Evolutionary conservation across 2,888 invertebrate species (phyloP), one percentile per base, ranked within the genome.

Genomic region (Hydriomena furcata): DNA sequence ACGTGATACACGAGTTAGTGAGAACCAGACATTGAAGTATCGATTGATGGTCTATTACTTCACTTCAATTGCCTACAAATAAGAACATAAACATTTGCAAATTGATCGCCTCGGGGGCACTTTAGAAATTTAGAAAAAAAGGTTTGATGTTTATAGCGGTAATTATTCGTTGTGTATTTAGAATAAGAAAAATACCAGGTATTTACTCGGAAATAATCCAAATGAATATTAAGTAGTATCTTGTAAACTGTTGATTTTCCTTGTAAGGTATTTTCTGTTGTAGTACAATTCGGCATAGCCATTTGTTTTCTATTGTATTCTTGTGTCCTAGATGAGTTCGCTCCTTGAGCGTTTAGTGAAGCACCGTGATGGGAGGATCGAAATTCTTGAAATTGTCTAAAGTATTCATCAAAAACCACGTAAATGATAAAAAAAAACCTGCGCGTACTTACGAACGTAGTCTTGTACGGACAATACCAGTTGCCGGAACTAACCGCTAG

Each of bases 201-300:
- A 52, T 52, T 52, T 52, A 38, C 42, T 37, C 42, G 28, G 31
- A 23, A 51, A 31, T 43, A 47, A 49, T 43, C 35, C 34, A 48
- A 40, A 44, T 43, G 37, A 41, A 43, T 35, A 11, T 17, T 3
- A 17, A 17, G n/a, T n/a, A 25, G 30, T 41, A 35, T 46, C 35
- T 32, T 36, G 11, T 37, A 37, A 38, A 41, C 41, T 42, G 37
- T 52, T 52, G 34, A 30, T 43, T 52, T 38, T 11, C 34, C 23
- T 38, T 43, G 8, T 48, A 42, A 35, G 11, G 36, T 42, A 20
- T 66, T n/a, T n/a, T 60, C 59, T 66, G 66, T 68, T 65, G 52
- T 81, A 82, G 79, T 81, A 73, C 73, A 82, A 80, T 79, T 76
- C 63, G 76, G 79, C 81, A 63, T 66, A 73, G 82, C 81, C 81